Base-by-base conservation (phyloP, 2,797 vertebrate species). In the Silurus lanzhouensis region DNA sequence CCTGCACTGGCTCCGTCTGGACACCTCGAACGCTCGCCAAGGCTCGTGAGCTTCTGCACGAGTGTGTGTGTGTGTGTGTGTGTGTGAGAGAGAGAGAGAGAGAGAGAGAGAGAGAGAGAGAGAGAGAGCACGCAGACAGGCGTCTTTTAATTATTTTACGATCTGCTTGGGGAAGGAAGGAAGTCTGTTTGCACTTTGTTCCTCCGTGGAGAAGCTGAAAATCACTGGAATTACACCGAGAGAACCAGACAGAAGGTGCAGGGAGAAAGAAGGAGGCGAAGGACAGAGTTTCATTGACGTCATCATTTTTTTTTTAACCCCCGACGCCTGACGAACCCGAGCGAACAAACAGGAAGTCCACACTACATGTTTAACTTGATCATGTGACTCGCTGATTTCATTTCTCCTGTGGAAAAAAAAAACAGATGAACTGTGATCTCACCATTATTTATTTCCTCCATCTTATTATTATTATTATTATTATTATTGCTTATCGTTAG, bases 1-100 rank as follows among this genome's bases (percentile, higher is more conserved):
- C 58, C 95, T 98, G 88, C 94, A 96, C 90, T 96, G 96, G 96
- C 96, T 99, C 78, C 93, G 95, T 90, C 94, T 96, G 92, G 92
- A 95, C 91, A 91, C 92, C 91, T 94, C 90, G 52, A 94, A 90
- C 91, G 92, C 93, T 90, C 96, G 94, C 91, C 94, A 90, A 92
- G 91, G 90, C 60, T 79, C 58, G 10, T 31, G 80, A 86, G 20
- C 82, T 70, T 1, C 48, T n/a, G 46, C 12, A 25, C 12, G 72
- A 13, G 74, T 1, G 60, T 19, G 46, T 12, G 74, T 31, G 72
- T n/a, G n/a, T 31, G 72, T 27, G 75, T 1, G 55, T 1, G 67
- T n/a, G 64, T 3, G 46, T n/a, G 71, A 48, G 44, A n/a, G 71
- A 8, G 52, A 6, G 46, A 27, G 72, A 13, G 71, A 15, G 74